Evolutionary conservation across 2,113 vertebrate genomes (phyloP).

Genomic region (Eulemur macaco): DNA sequence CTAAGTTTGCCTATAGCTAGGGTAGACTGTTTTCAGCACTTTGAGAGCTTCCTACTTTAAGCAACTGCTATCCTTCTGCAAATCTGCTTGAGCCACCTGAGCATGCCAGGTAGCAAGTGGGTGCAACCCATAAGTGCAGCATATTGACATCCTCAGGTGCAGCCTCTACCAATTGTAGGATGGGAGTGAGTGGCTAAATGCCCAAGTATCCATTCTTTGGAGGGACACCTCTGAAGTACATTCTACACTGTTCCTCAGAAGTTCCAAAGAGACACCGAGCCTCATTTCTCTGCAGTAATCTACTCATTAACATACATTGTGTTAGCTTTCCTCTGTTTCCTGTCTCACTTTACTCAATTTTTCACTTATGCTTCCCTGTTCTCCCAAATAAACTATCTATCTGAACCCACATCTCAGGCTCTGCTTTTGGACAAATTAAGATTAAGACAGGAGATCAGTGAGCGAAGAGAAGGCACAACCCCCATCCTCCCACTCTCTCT

Average conservation of each 20-base stretch:
- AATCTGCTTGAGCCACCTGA: background rate
- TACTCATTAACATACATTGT: background rate
- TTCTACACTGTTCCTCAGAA: background rate
- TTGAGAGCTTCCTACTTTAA: background rate
- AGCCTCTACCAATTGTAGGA: background rate
- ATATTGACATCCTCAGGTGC: background rate
- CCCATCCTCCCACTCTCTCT: background rate
- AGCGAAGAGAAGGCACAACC: background rate
- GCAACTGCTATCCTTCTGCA: background rate
- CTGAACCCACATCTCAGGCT: background rate
- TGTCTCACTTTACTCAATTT: background rate
- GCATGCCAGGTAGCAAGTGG: background rate
- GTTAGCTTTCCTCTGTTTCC: background rate
- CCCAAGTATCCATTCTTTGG: background rate
- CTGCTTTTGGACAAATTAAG: background rate
- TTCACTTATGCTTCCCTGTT: background rate
- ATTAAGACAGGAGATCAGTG: background rate
- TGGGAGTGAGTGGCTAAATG: background rate
- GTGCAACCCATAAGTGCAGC: background rate
- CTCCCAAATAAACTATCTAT: background rate
- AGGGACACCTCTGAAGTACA: background rate
- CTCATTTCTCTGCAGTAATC: background rate
- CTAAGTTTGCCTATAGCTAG: background rate
- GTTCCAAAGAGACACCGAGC: background rate
- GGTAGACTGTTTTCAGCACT: background rate